Percentiles rank a stretch among this genome's conserved stretches.
Conservation (phyloP, 2,797 vertebrate genomes). For the Platyrinchus mystaceus region DNA sequence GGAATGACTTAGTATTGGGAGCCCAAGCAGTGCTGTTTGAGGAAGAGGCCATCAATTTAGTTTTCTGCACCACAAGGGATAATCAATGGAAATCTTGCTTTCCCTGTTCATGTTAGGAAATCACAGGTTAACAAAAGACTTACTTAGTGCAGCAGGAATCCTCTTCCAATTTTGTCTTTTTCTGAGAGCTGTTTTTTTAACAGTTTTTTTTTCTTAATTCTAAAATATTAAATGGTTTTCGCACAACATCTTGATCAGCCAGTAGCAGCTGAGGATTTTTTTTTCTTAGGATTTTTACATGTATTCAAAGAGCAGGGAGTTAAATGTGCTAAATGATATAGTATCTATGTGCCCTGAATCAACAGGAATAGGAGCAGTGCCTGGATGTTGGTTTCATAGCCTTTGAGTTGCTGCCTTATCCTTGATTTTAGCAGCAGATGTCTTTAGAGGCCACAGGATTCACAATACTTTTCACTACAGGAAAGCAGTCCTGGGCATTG, state of each 20-base stretch:
- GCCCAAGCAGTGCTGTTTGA: neutral
- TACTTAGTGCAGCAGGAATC: neutral
- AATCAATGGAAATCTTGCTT: neutral
- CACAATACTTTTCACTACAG: rapidly evolving
- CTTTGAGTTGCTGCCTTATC: neutral
- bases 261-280: neutral
- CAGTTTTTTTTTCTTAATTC: neutral
- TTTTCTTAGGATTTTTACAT: neutral
- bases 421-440: neutral
- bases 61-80: neutral
- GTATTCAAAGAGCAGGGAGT: neutral
- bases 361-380: neutral
- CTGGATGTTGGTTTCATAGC: neutral
- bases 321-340: neutral
- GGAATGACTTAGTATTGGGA: neutral
- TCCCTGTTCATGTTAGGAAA: neutral
- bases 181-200: neutral
- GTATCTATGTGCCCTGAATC: neutral
- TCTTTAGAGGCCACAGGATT: neutral
- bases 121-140: neutral
- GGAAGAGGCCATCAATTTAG: neutral
- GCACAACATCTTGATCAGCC: neutral
- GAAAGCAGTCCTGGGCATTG: neutral
- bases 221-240: neutral
- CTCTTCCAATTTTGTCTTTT: neutral